A percentile compares a stretch with the other conserved stretches of the same genome.
Evolutionary conservation across 2,888 invertebrate species (phyloP).

Genomic region (Mesorhabditis spiculigera): DNA sequence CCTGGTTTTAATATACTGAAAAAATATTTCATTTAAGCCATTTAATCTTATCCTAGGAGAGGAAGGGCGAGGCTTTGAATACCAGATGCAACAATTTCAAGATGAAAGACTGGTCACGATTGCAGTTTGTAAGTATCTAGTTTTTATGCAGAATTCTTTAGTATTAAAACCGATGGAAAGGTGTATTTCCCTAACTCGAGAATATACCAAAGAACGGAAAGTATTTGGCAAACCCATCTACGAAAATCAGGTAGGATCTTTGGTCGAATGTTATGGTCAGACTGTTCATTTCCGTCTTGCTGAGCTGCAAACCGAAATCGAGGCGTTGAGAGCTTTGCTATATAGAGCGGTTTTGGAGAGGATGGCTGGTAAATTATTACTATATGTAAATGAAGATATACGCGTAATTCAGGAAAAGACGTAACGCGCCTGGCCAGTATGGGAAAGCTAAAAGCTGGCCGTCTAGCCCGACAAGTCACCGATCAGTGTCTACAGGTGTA

Average conservation of each 20-base stretch:
- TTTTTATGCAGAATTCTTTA: conserved; percentile 21
- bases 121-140: conserved; percentile 38
- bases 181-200: conserved; percentile 62
- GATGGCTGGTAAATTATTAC: not conserved
- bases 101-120: conserved; percentile 63
- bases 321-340: conserved; percentile 62
- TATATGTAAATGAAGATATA: not conserved
- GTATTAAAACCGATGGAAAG: conserved; percentile 59
- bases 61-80: conserved; percentile 63
- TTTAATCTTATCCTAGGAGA: conserved; percentile 44
- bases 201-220: conserved; percentile 63
- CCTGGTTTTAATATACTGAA: not conserved
- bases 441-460: conserved; percentile 65
- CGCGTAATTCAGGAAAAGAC: conserved; percentile 50
- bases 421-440: conserved; percentile 66
- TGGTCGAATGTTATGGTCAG: conserved; percentile 46
- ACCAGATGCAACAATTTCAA: conserved; percentile 67
- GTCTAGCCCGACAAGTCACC: conserved; percentile 62
- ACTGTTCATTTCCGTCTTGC: conserved; percentile 65
- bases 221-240: conserved; percentile 64
- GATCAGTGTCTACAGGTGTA: conserved; percentile 63
- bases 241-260: conserved; percentile 22
- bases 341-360: conserved; percentile 60
- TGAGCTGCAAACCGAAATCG: conserved; percentile 65
- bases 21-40: no score